A percentile compares a stretch with the other conserved stretches of the same genome.
These are phyloP conservation scores for Dusona sp. DNA, from an alignment of 2,888 invertebrate species.

Conservation along the genomic window DNA sequence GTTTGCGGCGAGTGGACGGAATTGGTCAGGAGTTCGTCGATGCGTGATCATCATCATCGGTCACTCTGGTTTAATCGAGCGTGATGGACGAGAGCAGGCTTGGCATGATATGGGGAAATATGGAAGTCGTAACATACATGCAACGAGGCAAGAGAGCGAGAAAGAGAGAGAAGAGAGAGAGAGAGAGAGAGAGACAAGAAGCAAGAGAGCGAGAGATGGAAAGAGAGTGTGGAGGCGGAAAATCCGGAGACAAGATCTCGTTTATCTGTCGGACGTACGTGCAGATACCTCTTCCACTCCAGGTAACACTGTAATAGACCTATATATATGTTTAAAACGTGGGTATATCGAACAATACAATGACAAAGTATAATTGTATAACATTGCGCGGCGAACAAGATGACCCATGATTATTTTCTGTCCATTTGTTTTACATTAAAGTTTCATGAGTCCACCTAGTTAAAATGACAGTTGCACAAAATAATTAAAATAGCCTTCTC, in stretches of 20 bases:
- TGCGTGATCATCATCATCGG: slow-evolving; percentile 64
- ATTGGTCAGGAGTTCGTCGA: slow-evolving; percentile 59
- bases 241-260: slow-evolving; percentile 49
- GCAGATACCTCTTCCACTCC: slow-evolving; percentile 51
- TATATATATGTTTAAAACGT: neutral
- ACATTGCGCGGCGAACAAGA: neutral
- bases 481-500: neutral
- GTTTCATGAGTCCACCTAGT: neutral
- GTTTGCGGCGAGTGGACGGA: slow-evolving; percentile 51
- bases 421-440: neutral
- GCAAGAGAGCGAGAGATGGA: slow-evolving; percentile 8
- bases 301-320: slow-evolving; percentile 24
- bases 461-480: neutral
- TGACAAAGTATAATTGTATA: neutral
- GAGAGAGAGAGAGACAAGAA: neutral
- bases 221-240: slow-evolving; percentile 7
- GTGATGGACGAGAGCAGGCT: slow-evolving; percentile 39
- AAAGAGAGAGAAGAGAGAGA: neutral
- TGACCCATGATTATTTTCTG: neutral
- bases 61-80: slow-evolving; percentile 62
- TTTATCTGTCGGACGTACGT: slow-evolving; percentile 48
- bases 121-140: slow-evolving; percentile 14
- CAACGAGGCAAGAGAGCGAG: neutral
- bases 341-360: slow-evolving; percentile 8
- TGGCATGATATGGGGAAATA: slow-evolving; percentile 42